These are phyloP conservation scores for Onchidella celtica DNA, from an alignment of 2,888 invertebrate species.

Conservation along the genomic window DNA sequence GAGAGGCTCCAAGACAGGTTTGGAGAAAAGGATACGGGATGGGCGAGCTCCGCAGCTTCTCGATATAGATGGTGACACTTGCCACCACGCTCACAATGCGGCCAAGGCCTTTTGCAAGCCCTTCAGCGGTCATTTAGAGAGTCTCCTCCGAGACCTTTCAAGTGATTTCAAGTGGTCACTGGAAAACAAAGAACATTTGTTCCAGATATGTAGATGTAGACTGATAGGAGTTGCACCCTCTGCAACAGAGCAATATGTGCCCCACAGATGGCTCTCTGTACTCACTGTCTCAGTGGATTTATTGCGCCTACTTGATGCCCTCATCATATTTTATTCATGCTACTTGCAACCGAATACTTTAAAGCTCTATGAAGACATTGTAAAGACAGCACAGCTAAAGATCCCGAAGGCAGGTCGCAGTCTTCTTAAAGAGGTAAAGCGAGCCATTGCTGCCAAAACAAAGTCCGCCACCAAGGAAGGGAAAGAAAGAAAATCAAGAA, in stretches of 20 bases:
- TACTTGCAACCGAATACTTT: background rate
- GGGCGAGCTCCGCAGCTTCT: slow-evolving; percentile 46
- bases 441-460: background rate
- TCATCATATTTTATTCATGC: background rate
- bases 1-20: slow-evolving; percentile 57
- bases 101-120: slow-evolving; percentile 45
- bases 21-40: slow-evolving; percentile 37
- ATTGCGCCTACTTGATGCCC: background rate
- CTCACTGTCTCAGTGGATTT: slow-evolving; percentile 10
- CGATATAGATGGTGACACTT: slow-evolving; percentile 52
- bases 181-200: slow-evolving; percentile 37
- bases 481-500: background rate
- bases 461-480: slow-evolving; percentile 19
- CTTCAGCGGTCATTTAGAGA: slow-evolving; percentile 41
- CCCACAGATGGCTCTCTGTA: slow-evolving; percentile 60
- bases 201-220: slow-evolving; percentile 34
- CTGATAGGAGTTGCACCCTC: slow-evolving; percentile 46
- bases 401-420: background rate
- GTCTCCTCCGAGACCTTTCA: slow-evolving; percentile 31
- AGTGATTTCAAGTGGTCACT: slow-evolving; percentile 50
- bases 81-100: slow-evolving; percentile 52
- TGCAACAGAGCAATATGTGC: slow-evolving; percentile 52
- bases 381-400: background rate
- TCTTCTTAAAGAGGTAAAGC: background rate
- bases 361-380: background rate